A percentile compares a stretch with the other conserved stretches of the same genome.
Evolutionary conservation across 2,888 invertebrate species (phyloP).

Genomic region (Andrena dorsata): DNA sequence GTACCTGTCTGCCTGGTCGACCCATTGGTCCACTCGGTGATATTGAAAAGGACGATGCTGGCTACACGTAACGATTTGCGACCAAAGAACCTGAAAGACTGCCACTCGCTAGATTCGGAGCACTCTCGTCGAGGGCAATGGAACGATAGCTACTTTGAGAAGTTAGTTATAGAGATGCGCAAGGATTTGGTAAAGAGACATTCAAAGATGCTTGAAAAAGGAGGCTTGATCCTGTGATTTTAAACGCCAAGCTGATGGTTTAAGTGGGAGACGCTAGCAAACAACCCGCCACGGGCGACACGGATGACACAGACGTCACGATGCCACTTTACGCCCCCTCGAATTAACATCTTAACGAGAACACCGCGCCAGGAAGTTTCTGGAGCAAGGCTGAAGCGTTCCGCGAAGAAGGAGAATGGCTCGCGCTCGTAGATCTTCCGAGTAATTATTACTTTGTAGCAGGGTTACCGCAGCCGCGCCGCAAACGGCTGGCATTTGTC

Average conservation of each 20-base stretch:
- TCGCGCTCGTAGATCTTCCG: conserved; percentile 45
- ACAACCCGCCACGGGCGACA: no score
- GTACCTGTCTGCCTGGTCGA: neutral
- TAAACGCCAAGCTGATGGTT: no score
- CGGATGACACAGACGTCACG: neutral
- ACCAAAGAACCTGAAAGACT: no score
- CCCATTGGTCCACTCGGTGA: neutral
- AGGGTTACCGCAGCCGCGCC: conserved; percentile 43
- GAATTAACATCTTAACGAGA: neutral
- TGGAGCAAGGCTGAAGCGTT: neutral
- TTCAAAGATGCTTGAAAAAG: no score
- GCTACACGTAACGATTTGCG: neutral
- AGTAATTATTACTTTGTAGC: conserved; percentile 52
- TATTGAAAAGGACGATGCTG: conserved; percentile 40
- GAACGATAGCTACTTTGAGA: no score
- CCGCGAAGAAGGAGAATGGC: conserved; percentile 21
- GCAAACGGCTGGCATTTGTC: conserved; percentile 61
- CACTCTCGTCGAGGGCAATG: no score
- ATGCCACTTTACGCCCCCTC: neutral
- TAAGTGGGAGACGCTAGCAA: no score
- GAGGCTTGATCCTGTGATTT: no score
- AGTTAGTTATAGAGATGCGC: no score
- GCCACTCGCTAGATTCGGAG: no score
- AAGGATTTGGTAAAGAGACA: no score
- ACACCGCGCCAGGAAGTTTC: neutral